Conservation (phyloP, 2,797 vertebrate species). For the Staurois parvus region DNA sequence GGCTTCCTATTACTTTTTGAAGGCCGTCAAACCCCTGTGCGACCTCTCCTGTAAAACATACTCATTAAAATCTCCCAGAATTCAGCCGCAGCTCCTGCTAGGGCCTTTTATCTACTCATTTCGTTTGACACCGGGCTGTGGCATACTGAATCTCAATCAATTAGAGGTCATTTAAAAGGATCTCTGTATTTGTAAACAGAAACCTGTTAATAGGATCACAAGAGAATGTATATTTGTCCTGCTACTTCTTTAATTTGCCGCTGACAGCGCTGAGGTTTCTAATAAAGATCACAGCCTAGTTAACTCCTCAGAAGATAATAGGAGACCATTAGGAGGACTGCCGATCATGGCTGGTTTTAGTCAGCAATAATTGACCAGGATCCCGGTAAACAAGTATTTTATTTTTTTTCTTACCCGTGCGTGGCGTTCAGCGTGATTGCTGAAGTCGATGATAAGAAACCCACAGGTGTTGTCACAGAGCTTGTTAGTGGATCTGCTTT, state of each 20-base stretch:
- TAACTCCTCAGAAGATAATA: conserved; percentile 43
- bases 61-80: too few relatives aligned
- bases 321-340: conserved; percentile 26
- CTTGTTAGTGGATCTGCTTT: conserved; percentile 37
- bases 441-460: conserved; percentile 45
- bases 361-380: conserved; percentile 49
- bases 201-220: conserved; percentile 18
- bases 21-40: too few relatives aligned
- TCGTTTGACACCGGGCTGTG: too few relatives aligned
- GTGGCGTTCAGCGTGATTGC: conserved; percentile 13
- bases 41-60: too few relatives aligned
- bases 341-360: conserved; percentile 46
- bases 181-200: conserved; percentile 16
- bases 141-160: too few relatives aligned
- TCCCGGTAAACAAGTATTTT: conserved; percentile 43
- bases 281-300: conserved; percentile 35
- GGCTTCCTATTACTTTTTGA: too few relatives aligned
- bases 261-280: conserved; percentile 24
- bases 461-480: conserved; percentile 41
- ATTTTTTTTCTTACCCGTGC: neutral
- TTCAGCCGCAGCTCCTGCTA: too few relatives aligned
- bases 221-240: conserved; percentile 32
- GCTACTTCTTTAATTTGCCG: conserved; percentile 26
- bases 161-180: neutral
- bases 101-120: too few relatives aligned